Evolutionary conservation across 92 coral and sea anemone species (phyloP), one percentile per base, ranked within the genome.

Genomic region (Porites cylindrica): DNA sequence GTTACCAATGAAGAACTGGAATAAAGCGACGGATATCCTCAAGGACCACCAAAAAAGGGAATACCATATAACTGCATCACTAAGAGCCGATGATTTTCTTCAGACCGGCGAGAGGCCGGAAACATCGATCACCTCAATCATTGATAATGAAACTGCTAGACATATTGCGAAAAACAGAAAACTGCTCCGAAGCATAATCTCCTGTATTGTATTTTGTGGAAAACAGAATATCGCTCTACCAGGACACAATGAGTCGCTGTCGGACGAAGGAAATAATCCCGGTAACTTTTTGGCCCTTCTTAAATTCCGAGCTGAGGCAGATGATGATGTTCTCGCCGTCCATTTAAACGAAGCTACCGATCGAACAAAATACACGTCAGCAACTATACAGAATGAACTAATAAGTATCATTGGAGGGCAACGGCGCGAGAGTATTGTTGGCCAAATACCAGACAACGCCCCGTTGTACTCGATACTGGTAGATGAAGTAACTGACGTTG

Each of bases 221-320:
- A 65, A 21, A 51, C 88, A 73, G 66, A 76, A 76, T 75, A 73
- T 85, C 24, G 75, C 88, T 7, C 82, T 64, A 23, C 6, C 68
- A 66, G 82, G 80, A 17, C 88, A 84, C 63, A 21, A 59, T 11
- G 88, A 84, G 80, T 60, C 23, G 8, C 32, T 50, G n/a, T 10
- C 53, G 61, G 81, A 84, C 21, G 82, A 75, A 85, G 59, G 59
- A 58, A 83, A 56, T 26, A 83, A 83, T 70, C 78, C 83, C 3
- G 79, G 78, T 12, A 78, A 86, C 84, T 54, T 86, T 70, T 70
- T 78, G 77, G 86, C 86, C 54, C 68, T 79, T 18, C 76, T 78
- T 58, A 80, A 86, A 79, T 80, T 87, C 19, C 90, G 81, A 11
- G 86, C 81, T 62, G 81, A 72, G 24, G 90, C 90, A 79, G 81